Base-by-base conservation (phyloP, 2,797 vertebrate species). In the Eulemur albifrons region DNA sequence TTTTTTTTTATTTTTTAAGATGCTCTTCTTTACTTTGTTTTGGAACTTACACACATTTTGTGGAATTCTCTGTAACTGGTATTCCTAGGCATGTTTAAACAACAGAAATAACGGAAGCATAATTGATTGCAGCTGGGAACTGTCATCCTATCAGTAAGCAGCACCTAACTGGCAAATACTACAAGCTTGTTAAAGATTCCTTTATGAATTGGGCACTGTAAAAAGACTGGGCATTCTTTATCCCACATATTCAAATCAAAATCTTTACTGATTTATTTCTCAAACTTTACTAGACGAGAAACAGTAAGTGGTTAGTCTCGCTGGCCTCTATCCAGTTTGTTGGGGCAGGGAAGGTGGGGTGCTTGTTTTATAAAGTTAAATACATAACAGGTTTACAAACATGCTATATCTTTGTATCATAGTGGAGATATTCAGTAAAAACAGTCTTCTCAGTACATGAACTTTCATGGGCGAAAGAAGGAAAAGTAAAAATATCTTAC, bases 221-320 rank as follows among this genome's bases (percentile, higher is more conserved):
- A 82, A 57, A 73, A 77, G 75, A 92, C 97, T 95, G 97, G 96
- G 97, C 97, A 98, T 98, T 98, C 98, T 98, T 98, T 97, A 97
- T 97, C 96, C 97, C 97, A 97, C 94, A 97, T 90, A 97, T 93
- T 88, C 93, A 96, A 98, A 98, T 98, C 97, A 97, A 98, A 98
- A 96, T 96, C 93, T 97, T 97, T 94, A 87, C 97, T 97, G 97
- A 98, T 97, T 98, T 98, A 97, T 96, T 98, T 97, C 98, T 98
- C 96, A 93, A 97, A 97, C 98, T 98, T 98, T 96, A 98, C 98
- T 97, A 97, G 98, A 98, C 97, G 96, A 97, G 95, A 98, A 98
- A 98, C 96, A 97, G 98, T 97, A 97, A 98, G 97, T 90, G 97
- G 98, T 98, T 98, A 97, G 98, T 92, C 97, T 59, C 96, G 92